Percentiles rank a stretch among this genome's conserved stretches.
phyloP scores from a whole-genome alignment of 1,140 invertebrate genomes.

The Megathymus violae region DNA sequence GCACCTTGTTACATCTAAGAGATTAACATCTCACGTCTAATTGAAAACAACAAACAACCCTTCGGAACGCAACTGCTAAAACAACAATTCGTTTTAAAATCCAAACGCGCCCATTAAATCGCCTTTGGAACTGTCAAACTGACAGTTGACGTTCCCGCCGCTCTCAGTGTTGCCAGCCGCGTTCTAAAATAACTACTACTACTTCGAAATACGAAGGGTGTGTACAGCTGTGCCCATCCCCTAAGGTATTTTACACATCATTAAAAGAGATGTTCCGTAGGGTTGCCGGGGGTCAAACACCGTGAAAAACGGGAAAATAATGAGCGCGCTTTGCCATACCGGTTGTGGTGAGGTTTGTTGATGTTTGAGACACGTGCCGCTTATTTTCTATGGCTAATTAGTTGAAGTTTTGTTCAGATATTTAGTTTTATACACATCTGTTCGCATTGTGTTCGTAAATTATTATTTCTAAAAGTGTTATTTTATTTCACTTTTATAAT shows the following conservation, averaged over 20 bases:
- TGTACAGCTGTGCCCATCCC: constrained; percentile 58
- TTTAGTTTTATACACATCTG: constrained; percentile 8
- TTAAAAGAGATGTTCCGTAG: constrained; percentile 57
- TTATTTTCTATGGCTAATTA: constrained; percentile 41
- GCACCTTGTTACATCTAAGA: constrained; percentile 31
- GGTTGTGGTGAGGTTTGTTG: constrained; percentile 51
- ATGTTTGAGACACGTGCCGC: constrained; percentile 42
- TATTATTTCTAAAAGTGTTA: no score
- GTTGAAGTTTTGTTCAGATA: constrained; percentile 31
- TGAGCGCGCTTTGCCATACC: constrained; percentile 43
- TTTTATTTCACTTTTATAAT: no score
- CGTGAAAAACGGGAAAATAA: constrained; percentile 76
- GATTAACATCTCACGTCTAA: constrained; percentile 40
- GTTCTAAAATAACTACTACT: constrained; percentile 46
- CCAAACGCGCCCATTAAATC: constrained; percentile 58
- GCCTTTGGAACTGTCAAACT: constrained; percentile 64
- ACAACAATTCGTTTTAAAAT: constrained; percentile 67
- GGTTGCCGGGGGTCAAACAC: constrained; percentile 59
- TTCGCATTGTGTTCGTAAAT: no score
- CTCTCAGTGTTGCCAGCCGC: constrained; percentile 44
- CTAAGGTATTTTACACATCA: constrained; percentile 74
- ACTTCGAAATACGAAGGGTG: constrained; percentile 26
- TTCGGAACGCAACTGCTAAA: constrained; percentile 46
- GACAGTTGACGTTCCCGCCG: constrained; percentile 66
- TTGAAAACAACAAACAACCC: constrained; percentile 46